Percentiles rank a stretch among this genome's conserved stretches.
These are phyloP conservation scores for Andrena hattorfiana DNA, from an alignment of 2,888 invertebrate genomes.

Conservation along the genomic window DNA sequence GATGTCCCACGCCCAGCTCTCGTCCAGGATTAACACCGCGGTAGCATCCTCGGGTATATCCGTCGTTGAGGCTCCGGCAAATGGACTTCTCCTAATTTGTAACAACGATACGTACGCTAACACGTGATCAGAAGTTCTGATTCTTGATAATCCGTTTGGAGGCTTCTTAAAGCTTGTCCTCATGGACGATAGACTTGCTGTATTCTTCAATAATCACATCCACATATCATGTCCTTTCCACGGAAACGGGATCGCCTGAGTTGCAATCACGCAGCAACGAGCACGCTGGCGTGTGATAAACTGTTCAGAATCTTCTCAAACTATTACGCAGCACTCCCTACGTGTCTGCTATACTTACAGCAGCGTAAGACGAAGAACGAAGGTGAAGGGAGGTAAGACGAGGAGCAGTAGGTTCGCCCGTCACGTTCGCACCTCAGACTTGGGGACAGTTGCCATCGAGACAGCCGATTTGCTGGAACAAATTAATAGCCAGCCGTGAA, in stretches of 20 bases:
- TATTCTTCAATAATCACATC: too few species aligned
- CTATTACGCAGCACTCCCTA: neutral
- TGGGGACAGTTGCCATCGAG: neutral
- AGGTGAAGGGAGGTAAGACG: neutral
- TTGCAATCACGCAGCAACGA: neutral
- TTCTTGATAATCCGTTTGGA: slow-evolving; percentile 5
- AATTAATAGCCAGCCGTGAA: neutral
- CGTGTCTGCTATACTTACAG: neutral
- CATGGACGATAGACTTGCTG: neutral
- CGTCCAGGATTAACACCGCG: neutral
- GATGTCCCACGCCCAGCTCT: neutral
- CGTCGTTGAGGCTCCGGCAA: too few species aligned
- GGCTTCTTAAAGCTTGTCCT: neutral
- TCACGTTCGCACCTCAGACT: neutral
- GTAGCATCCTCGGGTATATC: neutral
- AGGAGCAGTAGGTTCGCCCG: neutral
- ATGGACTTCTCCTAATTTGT: too few species aligned
- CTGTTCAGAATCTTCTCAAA: neutral
- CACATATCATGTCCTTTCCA: too few species aligned
- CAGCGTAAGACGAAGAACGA: neutral
- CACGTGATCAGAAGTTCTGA: neutral
- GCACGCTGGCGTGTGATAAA: neutral
- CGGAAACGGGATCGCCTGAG: neutral
- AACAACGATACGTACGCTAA: neutral
- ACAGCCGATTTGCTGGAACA: neutral